These are phyloP conservation scores for Erannis defoliaria DNA, from an alignment of 2,888 invertebrate species.

Conservation along the genomic window DNA sequence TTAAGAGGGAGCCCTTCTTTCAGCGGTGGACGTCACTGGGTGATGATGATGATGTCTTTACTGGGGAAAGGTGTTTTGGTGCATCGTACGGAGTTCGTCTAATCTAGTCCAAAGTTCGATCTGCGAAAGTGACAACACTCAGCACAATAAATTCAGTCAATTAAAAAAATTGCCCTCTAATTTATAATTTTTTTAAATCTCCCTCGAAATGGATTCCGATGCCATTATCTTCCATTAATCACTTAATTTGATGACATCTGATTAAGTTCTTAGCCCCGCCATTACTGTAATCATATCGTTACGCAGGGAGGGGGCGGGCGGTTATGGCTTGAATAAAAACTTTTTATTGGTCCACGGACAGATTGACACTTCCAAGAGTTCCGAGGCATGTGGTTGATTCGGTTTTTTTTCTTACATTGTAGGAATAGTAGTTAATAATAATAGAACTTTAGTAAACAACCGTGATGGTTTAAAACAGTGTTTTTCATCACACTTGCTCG, in stretches of 20 bases:
- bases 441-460: neutral
- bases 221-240: slow-evolving; percentile 47
- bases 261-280: slow-evolving; percentile 46
- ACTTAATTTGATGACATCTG: slow-evolving; percentile 49
- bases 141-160: neutral
- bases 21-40: no score
- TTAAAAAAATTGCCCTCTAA: neutral
- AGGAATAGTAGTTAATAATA: neutral
- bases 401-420: neutral
- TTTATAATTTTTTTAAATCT: slow-evolving; percentile 26
- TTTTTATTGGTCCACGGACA: slow-evolving; percentile 48
- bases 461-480: no score
- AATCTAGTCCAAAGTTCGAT: no score
- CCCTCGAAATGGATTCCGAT: slow-evolving; percentile 38
- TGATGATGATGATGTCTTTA: no score
- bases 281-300: slow-evolving; percentile 61
- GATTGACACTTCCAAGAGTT: slow-evolving; percentile 37
- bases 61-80: no score
- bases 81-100: no score
- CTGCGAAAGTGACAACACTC: no score
- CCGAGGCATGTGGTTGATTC: slow-evolving; percentile 38
- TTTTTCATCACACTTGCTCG: no score
- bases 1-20: no score
- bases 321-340: slow-evolving; percentile 61
- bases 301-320: slow-evolving; percentile 35